A percentile compares a stretch with the other conserved stretches of the same genome.
Conservation (phyloP, 2,888 invertebrate genomes). For the Biston stratarius region DNA sequence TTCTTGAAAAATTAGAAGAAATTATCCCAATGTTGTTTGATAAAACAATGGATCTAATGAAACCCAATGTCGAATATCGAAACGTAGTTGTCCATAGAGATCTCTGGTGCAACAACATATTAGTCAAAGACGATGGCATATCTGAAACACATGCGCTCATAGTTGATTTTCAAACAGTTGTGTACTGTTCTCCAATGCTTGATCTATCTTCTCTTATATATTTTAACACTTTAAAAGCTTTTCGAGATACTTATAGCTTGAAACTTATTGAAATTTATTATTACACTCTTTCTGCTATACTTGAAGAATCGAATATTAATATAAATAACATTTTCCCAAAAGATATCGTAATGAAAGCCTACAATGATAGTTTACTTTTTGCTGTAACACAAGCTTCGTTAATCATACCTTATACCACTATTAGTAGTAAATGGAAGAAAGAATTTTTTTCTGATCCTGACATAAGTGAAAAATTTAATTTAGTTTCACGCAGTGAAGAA, state of each 20-base stretch:
- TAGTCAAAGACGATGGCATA: slow-evolving; percentile 73
- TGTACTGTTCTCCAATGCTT: slow-evolving; percentile 89
- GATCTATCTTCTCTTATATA: slow-evolving; percentile 87
- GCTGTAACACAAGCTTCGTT: slow-evolving; percentile 72
- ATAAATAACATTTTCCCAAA: slow-evolving; percentile 56
- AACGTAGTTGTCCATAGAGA: slow-evolving; percentile 87
- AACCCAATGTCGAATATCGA: slow-evolving; percentile 71
- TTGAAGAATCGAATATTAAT: slow-evolving; percentile 64
- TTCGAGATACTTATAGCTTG: slow-evolving; percentile 72
- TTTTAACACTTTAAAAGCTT: slow-evolving; percentile 79
- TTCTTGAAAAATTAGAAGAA: slow-evolving; percentile 54
- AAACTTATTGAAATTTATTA: slow-evolving; percentile 86
- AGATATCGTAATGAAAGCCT: slow-evolving; percentile 55
- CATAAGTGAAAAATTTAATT: slow-evolving; percentile 54
- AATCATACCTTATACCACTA: slow-evolving; percentile 67
- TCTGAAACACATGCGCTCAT: slow-evolving; percentile 80
- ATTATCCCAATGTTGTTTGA: slow-evolving; percentile 60
- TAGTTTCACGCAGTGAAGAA: slow-evolving; percentile 66
- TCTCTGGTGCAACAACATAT: slow-evolving; percentile 88
- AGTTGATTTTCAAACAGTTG: slow-evolving; percentile 89
- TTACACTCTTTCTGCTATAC: slow-evolving; percentile 69
- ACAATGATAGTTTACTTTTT: slow-evolving; percentile 67
- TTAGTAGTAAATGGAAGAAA: slow-evolving; percentile 59
- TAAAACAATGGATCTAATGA: slow-evolving; percentile 63
- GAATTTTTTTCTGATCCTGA: slow-evolving; percentile 64